These are phyloP conservation scores for Meandrusa payeni DNA, from an alignment of 2,888 invertebrate species.

Conservation along the genomic window DNA sequence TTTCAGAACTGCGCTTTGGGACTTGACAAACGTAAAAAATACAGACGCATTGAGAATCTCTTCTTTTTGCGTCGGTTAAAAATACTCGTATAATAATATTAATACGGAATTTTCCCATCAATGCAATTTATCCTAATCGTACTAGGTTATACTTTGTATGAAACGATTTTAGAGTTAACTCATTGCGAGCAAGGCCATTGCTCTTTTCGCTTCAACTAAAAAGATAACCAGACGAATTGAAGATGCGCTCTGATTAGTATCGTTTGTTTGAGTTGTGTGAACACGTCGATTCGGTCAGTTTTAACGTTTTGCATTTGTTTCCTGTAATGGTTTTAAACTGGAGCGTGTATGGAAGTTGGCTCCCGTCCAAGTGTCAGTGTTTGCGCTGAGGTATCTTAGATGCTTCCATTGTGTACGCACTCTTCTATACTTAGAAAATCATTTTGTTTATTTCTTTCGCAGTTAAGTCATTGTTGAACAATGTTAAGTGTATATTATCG, in stretches of 20 bases:
- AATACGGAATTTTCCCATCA: too few species aligned
- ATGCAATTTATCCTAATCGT: too few species aligned
- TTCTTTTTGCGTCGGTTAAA: too few species aligned
- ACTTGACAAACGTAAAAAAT: too few species aligned
- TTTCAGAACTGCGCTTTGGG: too few species aligned
- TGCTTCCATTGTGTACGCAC: slow-evolving; percentile 13
- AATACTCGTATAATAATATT: too few species aligned
- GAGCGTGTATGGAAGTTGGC: slow-evolving; percentile 58
- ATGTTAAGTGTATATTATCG: too few species aligned
- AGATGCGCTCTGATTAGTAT: slow-evolving; percentile 11
- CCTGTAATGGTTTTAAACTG: slow-evolving; percentile 43
- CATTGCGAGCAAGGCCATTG: slow-evolving; percentile 10
- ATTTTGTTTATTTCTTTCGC: slow-evolving; percentile 33
- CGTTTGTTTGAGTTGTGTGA: slow-evolving; percentile 40
- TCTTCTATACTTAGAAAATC: slow-evolving; percentile 12
- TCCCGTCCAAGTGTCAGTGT: slow-evolving; percentile 45
- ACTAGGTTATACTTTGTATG: too few species aligned
- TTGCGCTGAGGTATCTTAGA: slow-evolving; percentile 26
- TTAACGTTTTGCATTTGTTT: slow-evolving; percentile 35
- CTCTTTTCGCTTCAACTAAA: slow-evolving; percentile 7
- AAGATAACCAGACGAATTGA: neutral
- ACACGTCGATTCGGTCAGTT: slow-evolving; percentile 42
- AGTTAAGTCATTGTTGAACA: slow-evolving; percentile 31
- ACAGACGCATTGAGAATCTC: too few species aligned
- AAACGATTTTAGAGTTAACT: neutral